Evolutionary conservation across 1,140 invertebrate species (phyloP), one percentile per base, ranked within the genome.

Genomic region (Drosophila micromelanica): DNA sequence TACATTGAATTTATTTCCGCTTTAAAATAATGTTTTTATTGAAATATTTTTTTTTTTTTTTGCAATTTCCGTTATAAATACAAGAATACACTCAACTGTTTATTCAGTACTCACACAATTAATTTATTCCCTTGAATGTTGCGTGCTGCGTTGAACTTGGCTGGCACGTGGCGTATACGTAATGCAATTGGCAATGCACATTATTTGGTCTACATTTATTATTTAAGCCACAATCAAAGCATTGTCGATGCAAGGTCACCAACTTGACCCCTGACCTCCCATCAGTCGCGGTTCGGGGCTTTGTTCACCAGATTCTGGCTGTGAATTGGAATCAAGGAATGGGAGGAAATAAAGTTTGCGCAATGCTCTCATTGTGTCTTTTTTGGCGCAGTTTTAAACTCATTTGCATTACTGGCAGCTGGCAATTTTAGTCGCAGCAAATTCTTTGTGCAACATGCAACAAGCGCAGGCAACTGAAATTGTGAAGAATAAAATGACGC

Each of bases 321-420:
- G 20, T 3, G 3, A 23, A 23, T 23, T 23, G 20, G 20, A 1
- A 3, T 23, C 20, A 17, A 17, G 17, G 17, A 17, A 17, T 17
- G 1, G 17, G 17, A 17, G 17, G 17, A 17, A 67, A 62, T 62
- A 38, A 64, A 64, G 56, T 80, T 80, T 62, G 68, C 68, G 73
- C 62, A 77, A 49, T 80, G 78, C 78, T 73, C 78, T 82, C 69
- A 81, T 81, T 81, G 74, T 40, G 45, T 43, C 51, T 52, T 30
- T 35, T 38, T 56, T 49, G 37, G 67, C 45, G 23, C 55, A 80
- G 67, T 72, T 79, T 77, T 62, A 46, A 72, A 62, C 77, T 67
- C 60, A 81, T 81, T 80, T 81, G 73, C 73, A 78, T 80, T 63
- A 65, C 62, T 43, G 61, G 1, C 45, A 65, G 61, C 37, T 35